Percentiles rank a stretch among this genome's conserved stretches.
Conservation (phyloP, 2,797 vertebrate genomes). For the Linurgus olivaceus region DNA sequence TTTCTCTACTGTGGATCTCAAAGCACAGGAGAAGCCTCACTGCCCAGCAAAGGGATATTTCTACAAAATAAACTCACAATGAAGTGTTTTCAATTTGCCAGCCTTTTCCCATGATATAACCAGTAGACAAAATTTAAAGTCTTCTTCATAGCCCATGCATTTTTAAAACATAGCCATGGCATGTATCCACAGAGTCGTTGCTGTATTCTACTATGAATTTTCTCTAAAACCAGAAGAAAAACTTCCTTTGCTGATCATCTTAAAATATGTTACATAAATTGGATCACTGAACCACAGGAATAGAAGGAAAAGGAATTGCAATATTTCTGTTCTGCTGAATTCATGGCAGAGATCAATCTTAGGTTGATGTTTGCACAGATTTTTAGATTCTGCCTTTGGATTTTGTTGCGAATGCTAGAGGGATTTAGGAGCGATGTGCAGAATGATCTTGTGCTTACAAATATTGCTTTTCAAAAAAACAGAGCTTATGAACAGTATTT, state of each 20-base stretch:
- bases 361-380: not conserved
- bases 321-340: not conserved
- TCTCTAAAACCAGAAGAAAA: not conserved
- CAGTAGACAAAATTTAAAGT: not conserved
- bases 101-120: not conserved
- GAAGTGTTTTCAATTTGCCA: not conserved
- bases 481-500: conserved; percentile 14
- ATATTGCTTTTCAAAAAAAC: not conserved
- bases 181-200: not conserved
- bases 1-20: not conserved
- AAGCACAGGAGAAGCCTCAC: not conserved
- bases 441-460: conserved; percentile 28
- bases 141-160: not conserved
- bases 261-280: not conserved
- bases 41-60: not conserved
- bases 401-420: not conserved
- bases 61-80: not conserved
- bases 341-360: not conserved
- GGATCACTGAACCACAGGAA: not conserved
- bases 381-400: not conserved
- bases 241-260: not conserved
- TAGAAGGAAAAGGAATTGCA: not conserved
- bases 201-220: not conserved
- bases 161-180: not conserved
- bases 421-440: not conserved